Conservation (phyloP, 2,113 vertebrate species). For the Oplegnathus fasciatus region DNA sequence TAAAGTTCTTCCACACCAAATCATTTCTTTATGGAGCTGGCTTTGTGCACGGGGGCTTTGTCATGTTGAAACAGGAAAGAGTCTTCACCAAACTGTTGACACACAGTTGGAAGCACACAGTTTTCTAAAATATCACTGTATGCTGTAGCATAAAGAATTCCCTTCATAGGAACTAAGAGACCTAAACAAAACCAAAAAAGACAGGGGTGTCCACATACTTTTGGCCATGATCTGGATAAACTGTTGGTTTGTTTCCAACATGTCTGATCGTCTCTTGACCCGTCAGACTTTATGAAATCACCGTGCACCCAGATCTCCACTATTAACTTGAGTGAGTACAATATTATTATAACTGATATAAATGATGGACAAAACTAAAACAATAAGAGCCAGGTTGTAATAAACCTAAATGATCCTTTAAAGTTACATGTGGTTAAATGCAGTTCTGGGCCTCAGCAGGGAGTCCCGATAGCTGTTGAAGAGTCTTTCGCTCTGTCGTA, state of each 20-base stretch:
- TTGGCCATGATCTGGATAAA: background rate
- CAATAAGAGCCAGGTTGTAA: slow-evolving; percentile 20
- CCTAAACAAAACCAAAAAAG: background rate
- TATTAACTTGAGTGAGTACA: background rate
- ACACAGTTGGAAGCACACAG: background rate
- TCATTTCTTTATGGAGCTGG: background rate
- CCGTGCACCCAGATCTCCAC: background rate
- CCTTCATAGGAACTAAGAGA: background rate
- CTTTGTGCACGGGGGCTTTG: too few relatives aligned
- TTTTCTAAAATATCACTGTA: background rate
- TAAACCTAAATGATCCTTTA: slow-evolving; percentile 31
- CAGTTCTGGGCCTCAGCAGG: slow-evolving; percentile 85
- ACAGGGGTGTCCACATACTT: background rate
- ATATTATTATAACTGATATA: background rate
- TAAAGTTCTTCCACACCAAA: background rate
- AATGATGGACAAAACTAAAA: slow-evolving; percentile 5
- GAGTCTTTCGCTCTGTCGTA: slow-evolving; percentile 48
- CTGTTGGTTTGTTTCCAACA: background rate
- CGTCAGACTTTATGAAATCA: background rate
- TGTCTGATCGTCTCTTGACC: background rate
- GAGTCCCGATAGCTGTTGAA: slow-evolving; percentile 60
- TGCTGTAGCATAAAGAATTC: background rate
- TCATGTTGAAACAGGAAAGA: background rate
- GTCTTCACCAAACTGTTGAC: background rate
- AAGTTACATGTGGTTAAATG: background rate